A percentile compares a stretch with the other conserved stretches of the same genome.
phyloP scores from a whole-genome alignment of 2,797 vertebrate species.

The Phoeniculus purpureus region DNA sequence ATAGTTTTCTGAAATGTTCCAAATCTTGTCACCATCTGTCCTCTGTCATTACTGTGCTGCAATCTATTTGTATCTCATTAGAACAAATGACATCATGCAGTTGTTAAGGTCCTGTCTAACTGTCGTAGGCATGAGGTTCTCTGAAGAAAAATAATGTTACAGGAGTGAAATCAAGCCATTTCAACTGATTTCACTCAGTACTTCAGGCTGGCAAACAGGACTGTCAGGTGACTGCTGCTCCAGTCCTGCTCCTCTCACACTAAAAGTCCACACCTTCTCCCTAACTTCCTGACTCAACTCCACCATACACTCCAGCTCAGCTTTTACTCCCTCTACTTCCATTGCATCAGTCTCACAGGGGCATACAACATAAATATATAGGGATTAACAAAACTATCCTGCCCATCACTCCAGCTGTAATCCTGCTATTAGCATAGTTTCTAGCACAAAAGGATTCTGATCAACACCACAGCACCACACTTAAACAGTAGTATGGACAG shows the following conservation, averaged over 20 bases:
- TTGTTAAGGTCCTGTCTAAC: neutral
- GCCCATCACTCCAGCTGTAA: fast-evolving
- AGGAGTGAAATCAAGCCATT: neutral
- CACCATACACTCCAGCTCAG: neutral
- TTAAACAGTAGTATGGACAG: neutral
- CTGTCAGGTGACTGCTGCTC: neutral
- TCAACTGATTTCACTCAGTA: neutral
- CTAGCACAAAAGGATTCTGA: neutral
- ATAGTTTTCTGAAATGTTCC: neutral
- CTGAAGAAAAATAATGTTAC: neutral
- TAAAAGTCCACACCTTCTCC: neutral
- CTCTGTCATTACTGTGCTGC: neutral
- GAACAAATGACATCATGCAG: neutral
- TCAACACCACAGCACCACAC: neutral
- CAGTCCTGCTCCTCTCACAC: neutral
- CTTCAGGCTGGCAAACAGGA: neutral
- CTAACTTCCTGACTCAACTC: neutral
- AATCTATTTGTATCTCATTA: neutral
- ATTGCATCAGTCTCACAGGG: neutral
- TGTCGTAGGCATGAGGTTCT: neutral
- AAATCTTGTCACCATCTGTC: neutral
- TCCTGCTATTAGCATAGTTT: neutral
- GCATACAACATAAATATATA: fast-evolving
- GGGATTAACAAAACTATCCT: neutral
- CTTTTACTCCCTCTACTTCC: neutral